Evolutionary conservation across 2,888 invertebrate species (phyloP).

Genomic region (Tineola bisselliella): DNA sequence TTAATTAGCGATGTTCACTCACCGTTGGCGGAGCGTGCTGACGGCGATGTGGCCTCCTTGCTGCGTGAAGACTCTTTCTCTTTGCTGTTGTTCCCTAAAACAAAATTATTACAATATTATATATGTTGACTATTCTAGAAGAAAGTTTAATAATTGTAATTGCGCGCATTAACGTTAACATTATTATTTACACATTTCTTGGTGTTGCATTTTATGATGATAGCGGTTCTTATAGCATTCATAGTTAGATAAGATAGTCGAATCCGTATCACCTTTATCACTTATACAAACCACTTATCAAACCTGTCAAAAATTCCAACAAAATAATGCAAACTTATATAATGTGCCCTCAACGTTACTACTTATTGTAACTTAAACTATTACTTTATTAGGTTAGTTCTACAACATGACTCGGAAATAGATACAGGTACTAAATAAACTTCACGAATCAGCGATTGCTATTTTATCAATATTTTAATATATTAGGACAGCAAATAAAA

Average conservation of each 20-base stretch:
- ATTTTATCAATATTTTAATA: no score
- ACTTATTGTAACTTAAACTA: not conserved
- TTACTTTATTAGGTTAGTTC: no score
- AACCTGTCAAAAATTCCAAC: not conserved
- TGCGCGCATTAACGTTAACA: not conserved
- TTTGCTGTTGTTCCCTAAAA: constrained; percentile 78
- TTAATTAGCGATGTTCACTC: constrained; percentile 27
- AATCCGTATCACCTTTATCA: not conserved
- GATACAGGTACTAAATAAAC: no score
- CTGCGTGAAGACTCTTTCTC: constrained; percentile 72
- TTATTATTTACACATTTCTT: not conserved
- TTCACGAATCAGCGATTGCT: no score
- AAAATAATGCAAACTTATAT: not conserved
- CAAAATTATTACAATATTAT: constrained; percentile 23
- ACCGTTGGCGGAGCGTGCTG: constrained; percentile 74
- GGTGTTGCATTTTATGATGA: not conserved
- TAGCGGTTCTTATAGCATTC: not conserved
- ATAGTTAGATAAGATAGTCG: not conserved
- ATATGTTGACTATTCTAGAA: no score
- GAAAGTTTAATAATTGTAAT: no score
- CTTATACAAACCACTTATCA: not conserved
- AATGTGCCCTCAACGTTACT: not conserved
- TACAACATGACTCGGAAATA: no score
- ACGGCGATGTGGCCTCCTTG: constrained; percentile 77
- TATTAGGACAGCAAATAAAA: no score